These are phyloP conservation scores for Odontesthes bonariensis DNA, from an alignment of 2,113 vertebrate species.

Conservation along the genomic window DNA sequence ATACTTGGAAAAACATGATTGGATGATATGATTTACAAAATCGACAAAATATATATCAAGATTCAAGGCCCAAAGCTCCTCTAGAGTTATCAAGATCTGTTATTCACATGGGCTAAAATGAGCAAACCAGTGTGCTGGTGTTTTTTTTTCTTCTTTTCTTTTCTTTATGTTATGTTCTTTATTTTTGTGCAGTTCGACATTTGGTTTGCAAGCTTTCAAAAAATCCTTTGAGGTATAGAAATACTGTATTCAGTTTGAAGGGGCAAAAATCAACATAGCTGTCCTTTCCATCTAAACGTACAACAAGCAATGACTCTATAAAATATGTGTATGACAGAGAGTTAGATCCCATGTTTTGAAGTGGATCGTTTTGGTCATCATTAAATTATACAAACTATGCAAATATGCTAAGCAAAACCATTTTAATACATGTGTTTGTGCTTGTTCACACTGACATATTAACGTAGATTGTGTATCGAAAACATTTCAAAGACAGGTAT, in stretches of 20 bases:
- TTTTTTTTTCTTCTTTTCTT: background rate
- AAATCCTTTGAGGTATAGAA: background rate
- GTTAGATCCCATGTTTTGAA: background rate
- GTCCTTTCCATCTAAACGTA: background rate
- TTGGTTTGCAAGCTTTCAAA: conserved; percentile 7
- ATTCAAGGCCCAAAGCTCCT: conserved; percentile 12
- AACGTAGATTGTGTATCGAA: too few relatives aligned
- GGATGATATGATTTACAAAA: conserved; percentile 18
- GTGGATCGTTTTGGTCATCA: background rate
- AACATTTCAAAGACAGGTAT: too few relatives aligned
- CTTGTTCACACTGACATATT: background rate
- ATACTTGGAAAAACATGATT: conserved; percentile 1
- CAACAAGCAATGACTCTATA: background rate
- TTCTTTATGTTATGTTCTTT: too few relatives aligned
- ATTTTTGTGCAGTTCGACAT: background rate
- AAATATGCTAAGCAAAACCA: background rate
- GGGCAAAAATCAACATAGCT: too few relatives aligned
- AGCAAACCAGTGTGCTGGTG: background rate
- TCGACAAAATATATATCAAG: conserved; percentile 12
- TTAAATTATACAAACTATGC: background rate
- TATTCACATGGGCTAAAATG: background rate
- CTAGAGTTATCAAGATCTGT: background rate
- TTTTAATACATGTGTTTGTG: background rate
- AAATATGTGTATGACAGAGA: background rate
- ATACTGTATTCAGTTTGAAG: conserved; percentile 3